phyloP scores from a whole-genome alignment of 2,113 vertebrate genomes.

The Misgurnus mizolepis region DNA sequence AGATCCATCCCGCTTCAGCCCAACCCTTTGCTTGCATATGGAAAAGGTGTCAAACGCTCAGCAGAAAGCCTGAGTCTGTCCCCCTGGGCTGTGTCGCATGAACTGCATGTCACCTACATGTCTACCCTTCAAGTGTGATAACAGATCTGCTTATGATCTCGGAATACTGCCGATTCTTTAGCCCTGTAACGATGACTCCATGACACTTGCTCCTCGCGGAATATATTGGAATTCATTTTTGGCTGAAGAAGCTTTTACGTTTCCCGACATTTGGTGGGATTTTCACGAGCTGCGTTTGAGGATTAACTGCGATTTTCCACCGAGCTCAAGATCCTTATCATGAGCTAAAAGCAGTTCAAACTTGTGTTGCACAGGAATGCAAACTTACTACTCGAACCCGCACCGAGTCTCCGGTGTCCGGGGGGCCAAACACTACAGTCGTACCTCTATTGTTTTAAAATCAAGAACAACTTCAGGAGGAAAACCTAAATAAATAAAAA shows the following conservation, averaged over 20 bases:
- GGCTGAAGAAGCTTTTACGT: conserved; percentile 35
- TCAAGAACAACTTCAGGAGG: conserved; percentile 42
- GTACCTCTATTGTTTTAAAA: conserved; percentile 47
- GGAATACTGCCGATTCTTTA: conserved; percentile 29
- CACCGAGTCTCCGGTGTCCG: too few species aligned
- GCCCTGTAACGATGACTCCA: conserved; percentile 38
- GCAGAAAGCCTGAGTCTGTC: conserved; percentile 74
- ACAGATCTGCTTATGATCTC: conserved; percentile 21
- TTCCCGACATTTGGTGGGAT: conserved; percentile 17
- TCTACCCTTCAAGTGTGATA: conserved; percentile 24
- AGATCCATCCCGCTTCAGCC: conserved; percentile 78
- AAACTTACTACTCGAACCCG: too few species aligned
- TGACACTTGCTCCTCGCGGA: conserved; percentile 36
- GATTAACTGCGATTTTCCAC: conserved; percentile 34
- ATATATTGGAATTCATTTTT: conserved; percentile 38
- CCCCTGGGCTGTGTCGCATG: conserved; percentile 70
- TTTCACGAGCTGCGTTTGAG: conserved; percentile 18
- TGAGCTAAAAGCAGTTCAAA: conserved; percentile 4
- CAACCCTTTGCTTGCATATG: conserved; percentile 72
- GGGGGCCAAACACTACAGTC: not conserved
- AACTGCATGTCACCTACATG: conserved; percentile 62
- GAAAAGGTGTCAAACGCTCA: conserved; percentile 74
- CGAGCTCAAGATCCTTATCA: conserved; percentile 29
- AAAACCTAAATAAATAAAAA: conserved; percentile 24
- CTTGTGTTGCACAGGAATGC: not conserved